Evolutionary conservation across 2,797 vertebrate species (phyloP).

Genomic region (Liasis olivaceus): DNA sequence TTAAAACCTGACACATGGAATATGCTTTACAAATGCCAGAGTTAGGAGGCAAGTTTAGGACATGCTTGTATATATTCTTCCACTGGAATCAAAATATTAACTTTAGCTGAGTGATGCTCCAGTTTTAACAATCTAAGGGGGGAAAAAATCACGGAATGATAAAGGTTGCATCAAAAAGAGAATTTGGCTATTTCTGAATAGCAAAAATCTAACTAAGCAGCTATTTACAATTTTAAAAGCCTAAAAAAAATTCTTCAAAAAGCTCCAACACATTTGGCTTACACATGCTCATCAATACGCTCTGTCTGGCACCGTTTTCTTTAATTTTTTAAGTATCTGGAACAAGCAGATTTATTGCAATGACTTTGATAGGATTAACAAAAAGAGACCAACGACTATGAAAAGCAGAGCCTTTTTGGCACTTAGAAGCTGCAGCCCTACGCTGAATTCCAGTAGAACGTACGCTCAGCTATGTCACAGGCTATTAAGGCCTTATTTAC

Average conservation of each 20-base stretch:
- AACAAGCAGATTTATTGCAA: slow-evolving; percentile 7
- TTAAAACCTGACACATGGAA: not conserved
- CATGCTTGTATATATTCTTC: not conserved
- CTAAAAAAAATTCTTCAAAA: slow-evolving; percentile 10
- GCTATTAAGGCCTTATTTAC: not conserved
- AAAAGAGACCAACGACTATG: not conserved
- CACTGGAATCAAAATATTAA: not conserved
- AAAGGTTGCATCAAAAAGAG: not conserved
- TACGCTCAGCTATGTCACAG: not conserved
- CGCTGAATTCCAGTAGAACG: not conserved
- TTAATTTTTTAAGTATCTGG: not conserved
- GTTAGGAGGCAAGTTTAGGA: not conserved
- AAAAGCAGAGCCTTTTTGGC: not conserved
- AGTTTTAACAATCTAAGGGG: not conserved
- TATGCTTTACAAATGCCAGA: slow-evolving; percentile 1
- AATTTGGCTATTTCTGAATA: slow-evolving; percentile 28
- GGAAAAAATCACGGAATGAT: not conserved
- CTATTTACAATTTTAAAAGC: slow-evolving; percentile 11
- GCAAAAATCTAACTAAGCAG: not conserved
- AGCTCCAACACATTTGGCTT: slow-evolving; percentile 27
- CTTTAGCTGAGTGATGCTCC: not conserved
- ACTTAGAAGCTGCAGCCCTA: not conserved
- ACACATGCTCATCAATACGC: slow-evolving; percentile 21
- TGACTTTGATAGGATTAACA: not conserved
- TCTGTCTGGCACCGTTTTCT: not conserved